Percentiles rank a stretch among this genome's conserved stretches.
phyloP scores from a whole-genome alignment of 2,797 vertebrate species.

The Acrocephalus scirpaceus region DNA sequence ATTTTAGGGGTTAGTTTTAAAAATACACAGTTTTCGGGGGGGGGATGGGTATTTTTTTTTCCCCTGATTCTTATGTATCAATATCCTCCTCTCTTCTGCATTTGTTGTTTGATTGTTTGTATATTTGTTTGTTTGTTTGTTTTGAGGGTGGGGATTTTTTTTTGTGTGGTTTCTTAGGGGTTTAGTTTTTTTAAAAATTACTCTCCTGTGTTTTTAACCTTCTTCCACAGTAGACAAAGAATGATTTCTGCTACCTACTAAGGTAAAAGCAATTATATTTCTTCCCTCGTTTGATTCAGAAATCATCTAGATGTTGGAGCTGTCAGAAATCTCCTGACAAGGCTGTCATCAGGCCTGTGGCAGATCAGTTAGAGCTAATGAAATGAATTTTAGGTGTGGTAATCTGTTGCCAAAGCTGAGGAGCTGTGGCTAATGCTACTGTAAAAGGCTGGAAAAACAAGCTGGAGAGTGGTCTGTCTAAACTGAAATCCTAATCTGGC shows the following conservation, averaged over 20 bases:
- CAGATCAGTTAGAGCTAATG: neutral
- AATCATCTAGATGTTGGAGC: neutral
- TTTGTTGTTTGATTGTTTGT: neutral
- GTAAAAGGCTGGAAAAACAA: neutral
- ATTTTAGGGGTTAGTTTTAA: neutral
- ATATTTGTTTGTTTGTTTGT: neutral
- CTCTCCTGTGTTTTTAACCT: neutral
- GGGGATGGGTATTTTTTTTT: fast-evolving
- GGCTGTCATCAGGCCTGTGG: neutral
- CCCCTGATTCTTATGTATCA: neutral
- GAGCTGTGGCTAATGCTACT: neutral
- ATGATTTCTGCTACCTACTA: neutral
- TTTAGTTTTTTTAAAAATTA: neutral
- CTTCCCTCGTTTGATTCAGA: neutral
- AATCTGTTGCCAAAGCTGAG: neutral
- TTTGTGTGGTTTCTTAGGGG: neutral
- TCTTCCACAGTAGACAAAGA: neutral
- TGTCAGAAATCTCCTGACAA: slow-evolving; percentile 31
- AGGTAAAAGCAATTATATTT: slow-evolving; percentile 10
- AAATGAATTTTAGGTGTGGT: neutral
- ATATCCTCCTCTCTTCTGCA: neutral
- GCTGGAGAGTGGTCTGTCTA: neutral
- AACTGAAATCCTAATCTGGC: neutral
- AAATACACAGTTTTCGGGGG: neutral
- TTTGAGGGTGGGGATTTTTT: neutral